Percentiles rank a stretch among this genome's conserved stretches.
Evolutionary conservation across 2,888 invertebrate genomes (phyloP).

Genomic region (Lasioglossum marginatum): DNA sequence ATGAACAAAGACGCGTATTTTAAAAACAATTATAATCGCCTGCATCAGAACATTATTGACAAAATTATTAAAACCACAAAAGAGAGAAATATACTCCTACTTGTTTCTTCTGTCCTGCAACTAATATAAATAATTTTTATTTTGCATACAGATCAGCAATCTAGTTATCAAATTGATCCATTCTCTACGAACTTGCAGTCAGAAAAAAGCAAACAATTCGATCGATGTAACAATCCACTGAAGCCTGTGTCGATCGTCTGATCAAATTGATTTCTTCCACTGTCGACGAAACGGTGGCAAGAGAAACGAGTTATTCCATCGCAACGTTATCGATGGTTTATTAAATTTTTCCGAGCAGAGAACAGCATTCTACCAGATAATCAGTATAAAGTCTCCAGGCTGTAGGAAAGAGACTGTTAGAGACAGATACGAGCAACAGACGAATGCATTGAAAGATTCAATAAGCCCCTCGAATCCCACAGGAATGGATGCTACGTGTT

Average conservation of each 20-base stretch:
- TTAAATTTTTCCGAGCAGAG: slow-evolving; percentile 34
- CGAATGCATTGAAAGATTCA: slow-evolving; percentile 65
- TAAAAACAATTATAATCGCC: neutral
- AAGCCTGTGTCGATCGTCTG: neutral
- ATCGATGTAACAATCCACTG: neutral
- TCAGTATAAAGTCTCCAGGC: slow-evolving; percentile 43
- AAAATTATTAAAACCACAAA: no score
- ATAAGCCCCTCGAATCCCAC: slow-evolving; percentile 64
- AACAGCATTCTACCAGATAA: slow-evolving; percentile 41
- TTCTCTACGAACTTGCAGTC: no score
- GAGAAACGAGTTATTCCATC: neutral
- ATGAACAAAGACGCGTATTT: neutral
- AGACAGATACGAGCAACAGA: slow-evolving; percentile 45
- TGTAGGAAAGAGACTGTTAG: slow-evolving; percentile 36
- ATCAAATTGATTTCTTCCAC: neutral
- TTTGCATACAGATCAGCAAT: neutral
- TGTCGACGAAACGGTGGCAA: neutral
- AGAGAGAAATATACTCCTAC: no score
- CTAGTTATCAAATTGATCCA: no score
- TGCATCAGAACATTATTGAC: neutral
- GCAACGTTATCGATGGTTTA: slow-evolving; percentile 16
- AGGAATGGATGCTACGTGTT: slow-evolving; percentile 59
- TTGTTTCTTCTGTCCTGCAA: neutral
- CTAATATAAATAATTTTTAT: neutral
- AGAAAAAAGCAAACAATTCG: neutral